A percentile compares a stretch with the other conserved stretches of the same genome.
Conservation (phyloP, 2,113 vertebrate species). For the Tichodroma muraria region DNA sequence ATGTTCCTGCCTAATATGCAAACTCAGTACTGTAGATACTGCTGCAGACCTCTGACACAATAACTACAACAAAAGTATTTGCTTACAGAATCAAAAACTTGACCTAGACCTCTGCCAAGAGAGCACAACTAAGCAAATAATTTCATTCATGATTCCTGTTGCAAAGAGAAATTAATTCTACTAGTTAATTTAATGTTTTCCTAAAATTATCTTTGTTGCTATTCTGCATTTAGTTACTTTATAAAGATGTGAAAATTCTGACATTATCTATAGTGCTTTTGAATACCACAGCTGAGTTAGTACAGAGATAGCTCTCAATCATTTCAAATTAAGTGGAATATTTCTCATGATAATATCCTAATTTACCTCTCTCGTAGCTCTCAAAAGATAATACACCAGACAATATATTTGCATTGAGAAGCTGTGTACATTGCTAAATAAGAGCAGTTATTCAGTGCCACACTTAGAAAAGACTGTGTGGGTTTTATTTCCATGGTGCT, state of each 20-base stretch:
- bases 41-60: background rate
- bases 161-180: slow-evolving; percentile 35
- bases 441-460: background rate
- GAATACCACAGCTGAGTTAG: slow-evolving; percentile 19
- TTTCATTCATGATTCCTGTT: slow-evolving; percentile 24
- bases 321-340: slow-evolving; percentile 49
- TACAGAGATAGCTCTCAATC: slow-evolving; percentile 17
- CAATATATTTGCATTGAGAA: slow-evolving; percentile 15
- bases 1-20: background rate
- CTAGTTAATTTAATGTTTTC: slow-evolving; percentile 47
- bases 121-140: slow-evolving; percentile 12
- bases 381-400: slow-evolving; percentile 39
- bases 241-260: slow-evolving; percentile 16
- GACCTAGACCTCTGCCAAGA: slow-evolving; percentile 1
- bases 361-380: slow-evolving; percentile 30
- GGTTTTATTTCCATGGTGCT: background rate
- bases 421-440: background rate
- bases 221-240: slow-evolving; percentile 33
- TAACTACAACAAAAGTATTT: slow-evolving; percentile 7
- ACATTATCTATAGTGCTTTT: background rate
- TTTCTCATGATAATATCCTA: slow-evolving; percentile 50
- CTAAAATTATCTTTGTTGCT: slow-evolving; percentile 40
- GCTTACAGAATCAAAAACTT: slow-evolving; percentile 29
- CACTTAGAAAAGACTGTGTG: background rate
- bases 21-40: background rate